Evolutionary conservation across 2,888 invertebrate genomes (phyloP).

Genomic region (Cheilosia vernalis): DNA sequence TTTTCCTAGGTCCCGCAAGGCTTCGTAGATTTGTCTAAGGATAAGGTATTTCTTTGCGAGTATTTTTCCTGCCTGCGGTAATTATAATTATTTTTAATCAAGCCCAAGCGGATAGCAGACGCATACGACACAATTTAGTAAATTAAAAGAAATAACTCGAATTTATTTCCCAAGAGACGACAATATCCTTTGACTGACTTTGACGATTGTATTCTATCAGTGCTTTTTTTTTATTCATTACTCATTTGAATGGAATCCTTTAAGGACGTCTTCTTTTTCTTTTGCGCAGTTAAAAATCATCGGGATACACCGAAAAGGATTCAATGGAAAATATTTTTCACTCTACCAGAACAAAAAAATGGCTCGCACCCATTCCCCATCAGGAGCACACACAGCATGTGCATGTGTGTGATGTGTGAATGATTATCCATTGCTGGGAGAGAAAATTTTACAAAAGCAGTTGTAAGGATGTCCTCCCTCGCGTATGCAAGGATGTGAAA

Average conservation of each 20-base stretch:
- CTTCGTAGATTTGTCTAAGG: too few species aligned
- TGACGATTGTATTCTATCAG: constrained; percentile 12
- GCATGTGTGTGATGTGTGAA: constrained; percentile 66
- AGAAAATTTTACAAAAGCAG: constrained; percentile 58
- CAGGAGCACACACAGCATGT: neutral
- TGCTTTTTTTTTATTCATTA: neutral
- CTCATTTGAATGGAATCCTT: constrained; percentile 8
- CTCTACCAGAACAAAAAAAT: constrained; percentile 12
- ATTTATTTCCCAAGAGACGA: constrained; percentile 11
- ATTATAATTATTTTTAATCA: too few species aligned
- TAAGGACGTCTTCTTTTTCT: constrained; percentile 23
- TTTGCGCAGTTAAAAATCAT: constrained; percentile 51
- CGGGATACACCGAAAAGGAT: constrained; percentile 50
- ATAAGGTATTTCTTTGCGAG: too few species aligned
- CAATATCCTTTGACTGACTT: constrained; percentile 30
- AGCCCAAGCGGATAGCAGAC: neutral
- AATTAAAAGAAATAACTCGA: constrained; percentile 11
- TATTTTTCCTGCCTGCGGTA: too few species aligned
- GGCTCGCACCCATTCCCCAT: neutral
- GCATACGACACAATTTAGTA: neutral
- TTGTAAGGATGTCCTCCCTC: constrained; percentile 55
- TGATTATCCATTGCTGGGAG: constrained; percentile 29
- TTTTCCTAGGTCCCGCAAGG: too few species aligned
- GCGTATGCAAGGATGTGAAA: constrained; percentile 55
- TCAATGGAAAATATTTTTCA: constrained; percentile 46